Evolutionary conservation across 1,140 invertebrate genomes (phyloP).

Genomic region (Paramacrobiotus metropolitanus): DNA sequence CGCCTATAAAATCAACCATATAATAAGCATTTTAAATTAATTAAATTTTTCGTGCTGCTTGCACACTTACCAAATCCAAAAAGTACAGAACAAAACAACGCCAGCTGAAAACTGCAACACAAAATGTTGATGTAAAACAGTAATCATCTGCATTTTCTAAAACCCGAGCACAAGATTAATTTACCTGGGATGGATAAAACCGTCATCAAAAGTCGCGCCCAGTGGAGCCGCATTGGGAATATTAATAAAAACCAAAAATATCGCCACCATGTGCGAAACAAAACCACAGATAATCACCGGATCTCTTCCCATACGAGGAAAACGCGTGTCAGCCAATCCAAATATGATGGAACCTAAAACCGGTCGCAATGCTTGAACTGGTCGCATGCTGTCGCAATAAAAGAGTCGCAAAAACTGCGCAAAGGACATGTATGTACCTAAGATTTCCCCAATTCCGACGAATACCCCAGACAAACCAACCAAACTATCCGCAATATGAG

Average conservation of each 20-base stretch:
- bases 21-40: neutral
- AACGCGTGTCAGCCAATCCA: neutral
- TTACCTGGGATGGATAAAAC: constrained; percentile 30
- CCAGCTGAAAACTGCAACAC: constrained; percentile 35
- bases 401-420: too few species aligned
- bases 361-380: too few species aligned
- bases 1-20: too few species aligned
- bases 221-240: constrained; percentile 54
- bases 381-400: too few species aligned
- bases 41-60: neutral
- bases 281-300: constrained; percentile 64
- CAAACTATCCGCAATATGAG: constrained; percentile 40
- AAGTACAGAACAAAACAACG: constrained; percentile 64
- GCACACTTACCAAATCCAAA: constrained; percentile 76
- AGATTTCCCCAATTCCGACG: constrained; percentile 72
- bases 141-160: too few species aligned
- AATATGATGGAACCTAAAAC: neutral
- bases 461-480: constrained; percentile 76
- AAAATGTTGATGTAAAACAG: too few species aligned
- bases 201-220: constrained; percentile 29
- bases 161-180: too few species aligned
- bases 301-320: constrained; percentile 37
- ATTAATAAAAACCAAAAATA: constrained; percentile 61
- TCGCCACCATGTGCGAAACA: constrained; percentile 48
- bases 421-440: constrained; percentile 33